Evolutionary conservation across 2,797 vertebrate genomes (phyloP).

Genomic region (Octomys mimax): DNA sequence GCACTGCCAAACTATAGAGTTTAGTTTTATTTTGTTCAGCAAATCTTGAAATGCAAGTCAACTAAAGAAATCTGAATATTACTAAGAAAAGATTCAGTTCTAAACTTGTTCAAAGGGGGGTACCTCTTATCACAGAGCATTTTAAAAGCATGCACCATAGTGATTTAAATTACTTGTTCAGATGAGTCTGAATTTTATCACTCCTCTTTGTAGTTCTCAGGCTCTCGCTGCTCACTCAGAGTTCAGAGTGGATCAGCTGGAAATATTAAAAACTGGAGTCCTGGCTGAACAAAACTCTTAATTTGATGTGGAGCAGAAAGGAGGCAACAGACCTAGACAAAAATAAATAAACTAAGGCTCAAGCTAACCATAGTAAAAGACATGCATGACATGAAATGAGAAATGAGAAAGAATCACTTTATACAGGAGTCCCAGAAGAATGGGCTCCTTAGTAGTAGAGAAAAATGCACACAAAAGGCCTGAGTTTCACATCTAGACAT

Average conservation of each 20-base stretch:
- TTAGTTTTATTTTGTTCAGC: not conserved
- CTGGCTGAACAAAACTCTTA: not conserved
- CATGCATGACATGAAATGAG: not conserved
- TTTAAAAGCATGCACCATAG: not conserved
- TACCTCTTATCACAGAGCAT: not conserved
- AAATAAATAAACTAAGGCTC: not conserved
- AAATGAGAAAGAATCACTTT: not conserved
- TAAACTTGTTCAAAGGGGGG: not conserved
- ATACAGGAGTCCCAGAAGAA: not conserved
- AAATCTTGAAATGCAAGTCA: conserved; percentile 2
- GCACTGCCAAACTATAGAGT: not conserved
- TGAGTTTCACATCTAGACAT: not conserved
- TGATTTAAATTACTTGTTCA: not conserved
- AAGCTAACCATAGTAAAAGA: not conserved
- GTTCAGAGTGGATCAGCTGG: not conserved
- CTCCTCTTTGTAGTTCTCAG: not conserved
- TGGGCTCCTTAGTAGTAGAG: not conserved
- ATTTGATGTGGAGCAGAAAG: not conserved
- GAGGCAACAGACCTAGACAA: not conserved
- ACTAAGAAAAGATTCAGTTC: not conserved
- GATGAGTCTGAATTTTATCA: not conserved
- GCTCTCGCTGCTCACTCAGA: not conserved
- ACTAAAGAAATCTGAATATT: conserved; percentile 31
- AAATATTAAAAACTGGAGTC: not conserved
- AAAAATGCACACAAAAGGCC: not conserved